phyloP scores from a whole-genome alignment of 2,888 invertebrate species.

The Hypena proboscidalis region DNA sequence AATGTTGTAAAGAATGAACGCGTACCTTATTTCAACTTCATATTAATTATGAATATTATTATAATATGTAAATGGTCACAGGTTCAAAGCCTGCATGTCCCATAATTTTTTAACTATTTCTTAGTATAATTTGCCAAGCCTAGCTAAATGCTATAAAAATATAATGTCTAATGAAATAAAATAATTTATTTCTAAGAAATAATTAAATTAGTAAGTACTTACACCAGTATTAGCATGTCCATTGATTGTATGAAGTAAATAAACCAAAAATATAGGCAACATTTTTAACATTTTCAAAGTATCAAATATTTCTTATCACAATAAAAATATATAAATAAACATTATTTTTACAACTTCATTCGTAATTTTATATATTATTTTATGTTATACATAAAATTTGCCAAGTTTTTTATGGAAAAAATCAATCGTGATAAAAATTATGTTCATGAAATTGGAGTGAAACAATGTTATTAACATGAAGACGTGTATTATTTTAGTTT shows the following conservation, averaged over 20 bases:
- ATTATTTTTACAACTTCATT: slow-evolving; percentile 11
- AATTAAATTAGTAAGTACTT: too few relatives aligned
- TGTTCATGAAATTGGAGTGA: slow-evolving; percentile 8
- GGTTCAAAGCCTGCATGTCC: too few relatives aligned
- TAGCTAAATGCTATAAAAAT: too few relatives aligned
- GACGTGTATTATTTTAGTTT: slow-evolving; percentile 34
- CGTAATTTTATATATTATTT: slow-evolving; percentile 13
- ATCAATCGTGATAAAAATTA: slow-evolving; percentile 12
- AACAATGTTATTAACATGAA: slow-evolving; percentile 44
- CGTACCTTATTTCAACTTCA: too few relatives aligned
- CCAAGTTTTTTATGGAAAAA: too few relatives aligned
- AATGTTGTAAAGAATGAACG: too few relatives aligned
- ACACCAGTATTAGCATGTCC: slow-evolving; percentile 7
- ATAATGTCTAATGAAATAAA: too few relatives aligned
- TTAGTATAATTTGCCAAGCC: too few relatives aligned
- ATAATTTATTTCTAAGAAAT: too few relatives aligned
- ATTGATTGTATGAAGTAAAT: slow-evolving; percentile 9
- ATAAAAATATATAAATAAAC: not conserved
- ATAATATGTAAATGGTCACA: too few relatives aligned
- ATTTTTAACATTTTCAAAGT: slow-evolving; percentile 11
- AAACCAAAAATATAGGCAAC: slow-evolving; percentile 7
- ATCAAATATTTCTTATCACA: not conserved
- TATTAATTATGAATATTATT: too few relatives aligned
- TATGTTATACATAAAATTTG: slow-evolving; percentile 29
- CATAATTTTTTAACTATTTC: too few relatives aligned